Conservation (phyloP, 1,140 invertebrate species). For the Microplitis demolitor region DNA sequence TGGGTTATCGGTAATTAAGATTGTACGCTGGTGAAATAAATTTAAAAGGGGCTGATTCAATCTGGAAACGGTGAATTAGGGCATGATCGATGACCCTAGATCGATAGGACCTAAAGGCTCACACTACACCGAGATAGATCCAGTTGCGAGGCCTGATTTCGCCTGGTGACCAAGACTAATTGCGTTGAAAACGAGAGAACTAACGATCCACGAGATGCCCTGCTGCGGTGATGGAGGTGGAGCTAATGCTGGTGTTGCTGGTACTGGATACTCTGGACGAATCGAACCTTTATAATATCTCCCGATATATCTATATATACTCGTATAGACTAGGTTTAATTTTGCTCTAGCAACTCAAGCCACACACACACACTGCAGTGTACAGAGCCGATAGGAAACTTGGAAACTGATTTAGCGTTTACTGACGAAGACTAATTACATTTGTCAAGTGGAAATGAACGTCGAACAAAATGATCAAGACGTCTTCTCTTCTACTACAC, state of each 20-base stretch:
- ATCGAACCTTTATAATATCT: no score
- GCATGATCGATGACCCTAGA: constrained; percentile 25
- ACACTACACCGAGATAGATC: not conserved
- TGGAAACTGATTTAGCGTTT: constrained; percentile 9
- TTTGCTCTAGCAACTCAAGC: not conserved
- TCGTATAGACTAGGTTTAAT: not conserved
- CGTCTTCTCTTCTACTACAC: not conserved
- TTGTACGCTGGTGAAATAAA: no score
- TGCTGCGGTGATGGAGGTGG: not conserved
- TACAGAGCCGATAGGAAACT: not conserved
- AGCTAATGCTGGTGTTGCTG: not conserved
- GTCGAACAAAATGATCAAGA: not conserved
- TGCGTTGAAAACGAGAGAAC: constrained; percentile 21
- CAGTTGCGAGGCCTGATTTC: not conserved
- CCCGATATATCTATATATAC: no score
- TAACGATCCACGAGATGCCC: constrained; percentile 18
- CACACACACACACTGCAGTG: not conserved
- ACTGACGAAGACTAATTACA: constrained; percentile 28
- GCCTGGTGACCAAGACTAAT: constrained; percentile 30
- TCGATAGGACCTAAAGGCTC: constrained; percentile 7
- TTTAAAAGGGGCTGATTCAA: not conserved
- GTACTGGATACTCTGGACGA: no score
- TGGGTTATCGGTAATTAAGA: no score
- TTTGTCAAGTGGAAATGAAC: constrained; percentile 8
- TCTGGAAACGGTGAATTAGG: constrained; percentile 16